Base-by-base conservation (phyloP, 2,888 invertebrate genomes). In the Watsonalla binaria region DNA sequence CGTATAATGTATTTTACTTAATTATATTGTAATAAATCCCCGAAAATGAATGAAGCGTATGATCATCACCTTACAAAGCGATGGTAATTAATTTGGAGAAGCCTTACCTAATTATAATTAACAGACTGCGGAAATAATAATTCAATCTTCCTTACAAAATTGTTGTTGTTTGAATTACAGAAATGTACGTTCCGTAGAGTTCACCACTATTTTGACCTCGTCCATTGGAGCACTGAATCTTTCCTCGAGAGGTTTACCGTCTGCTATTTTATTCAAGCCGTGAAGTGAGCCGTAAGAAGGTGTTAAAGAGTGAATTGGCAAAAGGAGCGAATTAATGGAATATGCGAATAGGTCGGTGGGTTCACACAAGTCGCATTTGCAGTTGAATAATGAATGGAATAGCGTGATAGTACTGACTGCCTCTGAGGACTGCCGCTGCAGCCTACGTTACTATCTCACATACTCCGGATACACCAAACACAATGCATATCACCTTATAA, bases 301-400 rank as follows among this genome's bases (percentile, higher is more conserved):
- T 88, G 88, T 85, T 87, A 87, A 88, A 84, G 81, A 87, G 86
- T 82, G 84, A 87, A 87, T 82, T 78, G 82, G 81, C 76, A 78
- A 82, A 86, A 79, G 78, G 80, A 82, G 72, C 76, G 81, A 80
- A 83, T 86, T 80, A 84, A 86, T 85, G 82, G 82, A 82, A 84
- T 82, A 86, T 82, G 76, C 75, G 82, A 80, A 76, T 74, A 78
- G 78, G 72, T 75, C 61, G 72, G 77, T 66, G 70, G 62, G 70
- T 68, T 70, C 68, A 65, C 70, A 65, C 60, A 64, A 70, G 80
- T 85, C 79, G 76, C 74, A 73, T 72, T 74, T 64, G 64, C 61
- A 62, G 67, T 64, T 85, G 79, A 85, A 84, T 85, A 84, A 84
- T 86, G 76, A 81, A 86, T 82, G 74, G 72, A 62, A 69, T 65